A percentile compares a stretch with the other conserved stretches of the same genome.
Evolutionary conservation across 1,140 invertebrate genomes (phyloP).

Genomic region (Cardiocondyla obscurior): DNA sequence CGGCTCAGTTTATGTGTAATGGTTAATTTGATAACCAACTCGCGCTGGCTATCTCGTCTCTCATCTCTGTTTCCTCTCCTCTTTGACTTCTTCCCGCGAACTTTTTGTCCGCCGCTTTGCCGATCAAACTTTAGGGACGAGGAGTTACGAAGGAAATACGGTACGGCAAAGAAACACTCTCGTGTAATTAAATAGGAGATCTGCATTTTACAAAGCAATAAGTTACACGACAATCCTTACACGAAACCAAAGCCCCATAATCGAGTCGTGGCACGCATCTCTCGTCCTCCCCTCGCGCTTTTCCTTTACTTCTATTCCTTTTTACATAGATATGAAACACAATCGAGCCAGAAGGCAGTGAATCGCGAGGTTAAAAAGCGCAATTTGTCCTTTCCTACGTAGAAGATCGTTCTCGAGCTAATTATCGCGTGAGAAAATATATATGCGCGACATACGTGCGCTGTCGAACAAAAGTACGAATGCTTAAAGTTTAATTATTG

Average conservation of each 20-base stretch:
- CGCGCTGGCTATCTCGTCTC: neutral
- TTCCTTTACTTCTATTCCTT: slow-evolving; percentile 19
- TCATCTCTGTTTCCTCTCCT: slow-evolving; percentile 20
- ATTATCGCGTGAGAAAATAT: slow-evolving; percentile 27
- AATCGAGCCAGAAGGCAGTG: slow-evolving; percentile 24
- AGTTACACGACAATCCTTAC: slow-evolving; percentile 80
- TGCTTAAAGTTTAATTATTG: neutral
- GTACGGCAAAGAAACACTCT: slow-evolving; percentile 50
- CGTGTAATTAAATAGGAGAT: slow-evolving; percentile 84
- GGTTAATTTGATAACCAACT: slow-evolving; percentile 54
- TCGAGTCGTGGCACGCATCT: slow-evolving; percentile 49
- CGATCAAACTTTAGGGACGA: slow-evolving; percentile 15
- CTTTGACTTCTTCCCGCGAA: neutral
- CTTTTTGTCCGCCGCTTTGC: neutral
- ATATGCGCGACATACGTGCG: neutral
- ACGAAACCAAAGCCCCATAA: slow-evolving; percentile 76
- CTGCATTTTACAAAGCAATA: slow-evolving; percentile 85
- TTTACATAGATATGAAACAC: slow-evolving; percentile 60
- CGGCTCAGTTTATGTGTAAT: slow-evolving; percentile 16
- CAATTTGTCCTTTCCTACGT: slow-evolving; percentile 13
- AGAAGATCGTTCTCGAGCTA: slow-evolving; percentile 30
- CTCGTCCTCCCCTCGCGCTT: slow-evolving; percentile 5
- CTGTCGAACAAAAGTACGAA: slow-evolving; percentile 26
- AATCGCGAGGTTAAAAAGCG: slow-evolving; percentile 24
- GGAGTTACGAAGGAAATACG: neutral